These are phyloP conservation scores for Pristionchus mayeri DNA, from an alignment of 2,888 invertebrate genomes.

Conservation along the genomic window DNA sequence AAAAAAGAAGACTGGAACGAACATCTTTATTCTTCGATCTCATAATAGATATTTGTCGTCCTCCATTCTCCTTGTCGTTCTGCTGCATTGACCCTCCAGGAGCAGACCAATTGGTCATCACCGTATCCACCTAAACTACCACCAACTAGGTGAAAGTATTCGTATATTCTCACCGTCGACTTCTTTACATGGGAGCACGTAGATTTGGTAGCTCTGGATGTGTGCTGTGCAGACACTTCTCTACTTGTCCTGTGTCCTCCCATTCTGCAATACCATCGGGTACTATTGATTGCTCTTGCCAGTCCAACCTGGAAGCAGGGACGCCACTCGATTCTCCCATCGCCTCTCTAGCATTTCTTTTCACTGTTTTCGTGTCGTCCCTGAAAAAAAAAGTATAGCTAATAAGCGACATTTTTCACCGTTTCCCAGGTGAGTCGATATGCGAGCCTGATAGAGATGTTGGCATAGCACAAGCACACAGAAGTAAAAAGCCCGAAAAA, in stretches of 20 bases:
- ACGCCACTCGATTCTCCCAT: conserved; percentile 9
- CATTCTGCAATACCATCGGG: not conserved
- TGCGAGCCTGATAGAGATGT: not conserved
- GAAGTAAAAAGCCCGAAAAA: not conserved
- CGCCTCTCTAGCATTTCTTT: conserved; percentile 29
- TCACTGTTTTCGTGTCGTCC: not conserved
- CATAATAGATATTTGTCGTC: not conserved
- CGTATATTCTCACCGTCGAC: not conserved
- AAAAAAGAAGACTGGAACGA: not conserved
- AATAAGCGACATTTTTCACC: not conserved
- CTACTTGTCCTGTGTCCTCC: not conserved
- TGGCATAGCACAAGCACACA: not conserved
- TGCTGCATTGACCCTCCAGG: not conserved
- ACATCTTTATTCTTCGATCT: not conserved
- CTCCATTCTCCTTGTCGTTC: not conserved
- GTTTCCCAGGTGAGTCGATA: not conserved
- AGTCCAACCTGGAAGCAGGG: not conserved
- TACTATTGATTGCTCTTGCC: not conserved
- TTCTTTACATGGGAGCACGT: not conserved
- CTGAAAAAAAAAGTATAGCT: not conserved
- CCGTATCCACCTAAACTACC: not conserved
- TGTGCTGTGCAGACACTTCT: not conserved
- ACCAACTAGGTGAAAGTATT: not conserved
- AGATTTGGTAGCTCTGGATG: not conserved
- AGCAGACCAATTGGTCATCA: not conserved